phyloP scores from a whole-genome alignment of 2,113 vertebrate species.

The Crypturellus undulatus region DNA sequence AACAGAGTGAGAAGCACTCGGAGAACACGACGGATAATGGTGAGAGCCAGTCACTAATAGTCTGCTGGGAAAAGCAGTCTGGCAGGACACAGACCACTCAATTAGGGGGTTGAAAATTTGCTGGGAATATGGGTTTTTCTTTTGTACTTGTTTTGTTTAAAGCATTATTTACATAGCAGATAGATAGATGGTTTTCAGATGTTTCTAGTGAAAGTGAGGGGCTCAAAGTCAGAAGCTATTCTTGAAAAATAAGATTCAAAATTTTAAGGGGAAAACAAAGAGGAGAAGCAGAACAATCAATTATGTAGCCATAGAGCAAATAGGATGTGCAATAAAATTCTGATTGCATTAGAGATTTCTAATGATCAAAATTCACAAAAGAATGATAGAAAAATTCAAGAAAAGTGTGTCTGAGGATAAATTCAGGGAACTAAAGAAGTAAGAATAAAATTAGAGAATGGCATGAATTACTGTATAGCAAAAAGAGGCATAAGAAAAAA shows the following conservation, averaged over 20 bases:
- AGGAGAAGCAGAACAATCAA: neutral
- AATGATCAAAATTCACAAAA: neutral
- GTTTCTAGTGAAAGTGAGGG: neutral
- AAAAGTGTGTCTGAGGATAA: neutral
- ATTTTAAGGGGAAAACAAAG: neutral
- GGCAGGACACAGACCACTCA: neutral
- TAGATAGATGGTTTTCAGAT: neutral
- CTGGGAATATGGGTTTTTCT: neutral
- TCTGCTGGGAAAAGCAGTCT: neutral
- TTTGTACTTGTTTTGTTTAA: neutral
- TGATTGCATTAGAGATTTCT: neutral
- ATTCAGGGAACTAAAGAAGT: neutral
- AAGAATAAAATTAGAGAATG: neutral
- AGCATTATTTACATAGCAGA: neutral
- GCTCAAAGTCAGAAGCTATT: neutral
- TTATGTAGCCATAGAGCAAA: neutral
- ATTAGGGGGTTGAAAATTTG: neutral
- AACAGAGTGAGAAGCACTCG: neutral
- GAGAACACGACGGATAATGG: neutral
- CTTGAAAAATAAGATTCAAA: neutral
- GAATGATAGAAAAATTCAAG: neutral
- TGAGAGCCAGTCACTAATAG: neutral
- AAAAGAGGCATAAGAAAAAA: neutral
- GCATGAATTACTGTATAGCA: neutral
- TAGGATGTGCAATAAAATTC: neutral